Percentiles rank a stretch among this genome's conserved stretches.
Evolutionary conservation across 2,888 invertebrate species (phyloP).

Genomic region (Mimas tiliae): DNA sequence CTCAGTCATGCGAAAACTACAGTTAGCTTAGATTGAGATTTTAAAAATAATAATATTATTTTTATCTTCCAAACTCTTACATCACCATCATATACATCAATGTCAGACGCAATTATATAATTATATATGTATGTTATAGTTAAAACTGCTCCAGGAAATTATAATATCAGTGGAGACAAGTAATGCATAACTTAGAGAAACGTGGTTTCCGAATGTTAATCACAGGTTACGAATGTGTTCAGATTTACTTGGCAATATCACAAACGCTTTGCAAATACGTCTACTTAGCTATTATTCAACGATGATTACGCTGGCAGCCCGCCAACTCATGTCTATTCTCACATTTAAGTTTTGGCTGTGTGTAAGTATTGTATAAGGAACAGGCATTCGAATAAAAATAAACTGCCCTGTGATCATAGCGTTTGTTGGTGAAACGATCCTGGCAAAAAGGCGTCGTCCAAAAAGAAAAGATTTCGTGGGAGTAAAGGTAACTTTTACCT

Average conservation of each 20-base stretch:
- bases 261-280: constrained; percentile 60
- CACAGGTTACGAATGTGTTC: constrained; percentile 25
- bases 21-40: too few species aligned
- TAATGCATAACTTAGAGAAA: constrained; percentile 5
- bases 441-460: not conserved
- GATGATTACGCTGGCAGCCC: constrained; percentile 60
- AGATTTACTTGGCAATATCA: constrained; percentile 55
- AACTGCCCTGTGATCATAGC: not conserved
- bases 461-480: not conserved
- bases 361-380: constrained; percentile 25
- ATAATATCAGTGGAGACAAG: not conserved
- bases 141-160: not conserved
- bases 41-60: too few species aligned
- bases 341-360: constrained; percentile 32
- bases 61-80: too few species aligned
- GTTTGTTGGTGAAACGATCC: not conserved
- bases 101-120: too few species aligned
- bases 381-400: constrained; percentile 8
- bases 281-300: constrained; percentile 60
- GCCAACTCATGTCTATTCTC: constrained; percentile 53
- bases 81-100: too few species aligned
- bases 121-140: not conserved
- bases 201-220: constrained; percentile 21
- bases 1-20: too few species aligned
- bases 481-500: not conserved